phyloP scores from a whole-genome alignment of 2,797 vertebrate genomes.

The Arnoldichthys spilopterus region DNA sequence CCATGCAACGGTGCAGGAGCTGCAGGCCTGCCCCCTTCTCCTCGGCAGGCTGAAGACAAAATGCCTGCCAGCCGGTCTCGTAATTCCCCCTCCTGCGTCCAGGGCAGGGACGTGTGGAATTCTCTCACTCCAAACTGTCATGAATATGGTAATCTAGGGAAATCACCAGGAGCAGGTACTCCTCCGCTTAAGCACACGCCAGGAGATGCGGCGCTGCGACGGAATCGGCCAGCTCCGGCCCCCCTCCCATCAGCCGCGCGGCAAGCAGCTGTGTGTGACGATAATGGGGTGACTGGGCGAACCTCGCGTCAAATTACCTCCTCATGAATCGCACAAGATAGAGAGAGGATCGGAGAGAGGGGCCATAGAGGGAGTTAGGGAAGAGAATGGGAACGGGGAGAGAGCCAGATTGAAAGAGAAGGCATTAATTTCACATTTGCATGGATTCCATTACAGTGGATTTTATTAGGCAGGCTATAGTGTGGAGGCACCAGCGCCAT shows the following conservation, averaged over 20 bases:
- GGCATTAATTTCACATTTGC: slow-evolving; percentile 57
- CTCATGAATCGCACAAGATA: slow-evolving; percentile 64
- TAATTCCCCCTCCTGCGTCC: slow-evolving; percentile 82
- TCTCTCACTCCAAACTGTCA: slow-evolving; percentile 82
- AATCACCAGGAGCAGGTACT: slow-evolving; percentile 85
- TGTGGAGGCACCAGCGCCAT: slow-evolving; percentile 42
- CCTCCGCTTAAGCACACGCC: slow-evolving; percentile 85
- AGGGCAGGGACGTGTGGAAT: slow-evolving; percentile 78
- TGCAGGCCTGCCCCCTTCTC: slow-evolving; percentile 22
- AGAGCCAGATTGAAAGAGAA: slow-evolving; percentile 51
- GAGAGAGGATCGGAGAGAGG: slow-evolving; percentile 44
- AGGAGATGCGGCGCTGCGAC: slow-evolving; percentile 65
- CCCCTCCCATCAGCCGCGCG: slow-evolving; percentile 77
- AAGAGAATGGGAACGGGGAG: slow-evolving; percentile 43
- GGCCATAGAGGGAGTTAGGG: slow-evolving; percentile 46
- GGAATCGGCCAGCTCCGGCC: slow-evolving; percentile 25
- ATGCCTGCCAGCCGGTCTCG: slow-evolving; percentile 78
- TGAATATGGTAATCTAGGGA: slow-evolving; percentile 91
- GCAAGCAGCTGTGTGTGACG: slow-evolving; percentile 80
- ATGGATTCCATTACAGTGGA: slow-evolving; percentile 52
- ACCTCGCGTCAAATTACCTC: slow-evolving; percentile 69
- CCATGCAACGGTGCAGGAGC: slow-evolving; percentile 64
- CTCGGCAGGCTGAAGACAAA: slow-evolving; percentile 78
- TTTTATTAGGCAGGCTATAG: slow-evolving; percentile 47
- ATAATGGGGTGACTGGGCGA: slow-evolving; percentile 70